These are phyloP conservation scores for Drosophila leontia DNA, from an alignment of 1,140 invertebrate species.

Conservation along the genomic window DNA sequence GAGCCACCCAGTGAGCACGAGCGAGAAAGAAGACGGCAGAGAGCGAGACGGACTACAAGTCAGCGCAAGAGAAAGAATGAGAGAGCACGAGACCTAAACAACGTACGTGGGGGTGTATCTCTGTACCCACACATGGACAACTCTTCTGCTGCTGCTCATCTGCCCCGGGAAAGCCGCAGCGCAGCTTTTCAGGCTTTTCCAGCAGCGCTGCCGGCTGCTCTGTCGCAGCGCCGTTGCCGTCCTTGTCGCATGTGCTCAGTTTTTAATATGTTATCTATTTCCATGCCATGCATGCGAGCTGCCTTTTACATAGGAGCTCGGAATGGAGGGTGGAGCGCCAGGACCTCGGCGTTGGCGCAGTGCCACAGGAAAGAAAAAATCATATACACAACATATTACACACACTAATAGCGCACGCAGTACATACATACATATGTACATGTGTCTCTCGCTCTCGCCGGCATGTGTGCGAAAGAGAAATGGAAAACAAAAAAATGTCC, in stretches of 20 bases:
- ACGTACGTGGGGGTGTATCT: constrained; percentile 71
- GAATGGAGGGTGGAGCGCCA: constrained; percentile 13
- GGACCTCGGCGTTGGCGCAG: constrained; percentile 40
- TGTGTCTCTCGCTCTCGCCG: constrained; percentile 52
- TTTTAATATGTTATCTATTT: constrained; percentile 84
- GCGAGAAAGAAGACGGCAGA: constrained; percentile 7
- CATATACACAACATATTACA: constrained; percentile 82
- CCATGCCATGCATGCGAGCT: constrained; percentile 68
- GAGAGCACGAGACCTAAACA: constrained; percentile 44
- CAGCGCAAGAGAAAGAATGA: constrained; percentile 10
- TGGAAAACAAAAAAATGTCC: constrained; percentile 60
- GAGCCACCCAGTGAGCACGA: constrained; percentile 13
- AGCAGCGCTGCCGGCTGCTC: constrained; percentile 40
- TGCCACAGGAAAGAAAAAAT: constrained; percentile 57
- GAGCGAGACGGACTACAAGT: constrained; percentile 11
- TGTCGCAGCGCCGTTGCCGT: constrained; percentile 43
- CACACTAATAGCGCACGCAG: constrained; percentile 44
- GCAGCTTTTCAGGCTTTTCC: constrained; percentile 57
- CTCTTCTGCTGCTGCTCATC: constrained; percentile 79
- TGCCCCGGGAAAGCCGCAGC: constrained; percentile 46
- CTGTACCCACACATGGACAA: constrained; percentile 60
- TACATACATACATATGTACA: constrained; percentile 31
- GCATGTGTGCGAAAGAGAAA: constrained; percentile 77
- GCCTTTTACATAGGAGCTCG: constrained; percentile 68
- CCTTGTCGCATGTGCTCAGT: constrained; percentile 76